Conservation (phyloP, 2,113 vertebrate species). For the Clarias gariepinus region DNA sequence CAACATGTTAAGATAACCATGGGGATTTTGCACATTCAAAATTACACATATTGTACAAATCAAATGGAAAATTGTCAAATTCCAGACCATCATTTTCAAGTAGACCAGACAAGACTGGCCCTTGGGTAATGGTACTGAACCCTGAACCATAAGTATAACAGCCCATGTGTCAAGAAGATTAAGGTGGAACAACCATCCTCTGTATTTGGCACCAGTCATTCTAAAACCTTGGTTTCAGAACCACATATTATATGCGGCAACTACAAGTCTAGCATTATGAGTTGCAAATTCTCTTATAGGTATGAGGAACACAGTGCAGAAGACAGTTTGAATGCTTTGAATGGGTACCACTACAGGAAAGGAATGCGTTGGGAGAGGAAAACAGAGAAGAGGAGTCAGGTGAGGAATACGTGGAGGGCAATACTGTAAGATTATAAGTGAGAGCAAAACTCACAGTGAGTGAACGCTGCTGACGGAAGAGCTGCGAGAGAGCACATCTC, state of each 20-base stretch:
- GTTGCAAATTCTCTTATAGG: not conserved
- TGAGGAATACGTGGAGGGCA: slow-evolving; percentile 1
- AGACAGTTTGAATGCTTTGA: not conserved
- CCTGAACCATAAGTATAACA: not conserved
- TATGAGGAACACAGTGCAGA: not conserved
- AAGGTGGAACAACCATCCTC: too few relatives aligned
- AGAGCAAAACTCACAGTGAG: slow-evolving; percentile 84
- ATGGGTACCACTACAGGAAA: not conserved
- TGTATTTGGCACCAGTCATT: not conserved
- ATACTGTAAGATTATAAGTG: slow-evolving; percentile 70
- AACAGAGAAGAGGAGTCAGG: not conserved
- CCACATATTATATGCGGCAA: not conserved
- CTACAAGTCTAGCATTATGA: not conserved
- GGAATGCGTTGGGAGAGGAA: not conserved
- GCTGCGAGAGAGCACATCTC: slow-evolving; percentile 95
- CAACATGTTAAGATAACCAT: too few relatives aligned
- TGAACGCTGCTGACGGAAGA: slow-evolving; percentile 98
- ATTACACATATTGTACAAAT: not conserved
- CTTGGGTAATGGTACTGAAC: not conserved
- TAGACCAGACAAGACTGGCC: not conserved
- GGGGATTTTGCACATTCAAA: too few relatives aligned
- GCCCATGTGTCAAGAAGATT: not conserved
- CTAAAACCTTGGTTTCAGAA: not conserved
- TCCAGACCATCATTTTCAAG: not conserved
- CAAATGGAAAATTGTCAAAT: not conserved